Evolutionary conservation across 2,797 vertebrate species (phyloP).

Genomic region (Pterois miles): DNA sequence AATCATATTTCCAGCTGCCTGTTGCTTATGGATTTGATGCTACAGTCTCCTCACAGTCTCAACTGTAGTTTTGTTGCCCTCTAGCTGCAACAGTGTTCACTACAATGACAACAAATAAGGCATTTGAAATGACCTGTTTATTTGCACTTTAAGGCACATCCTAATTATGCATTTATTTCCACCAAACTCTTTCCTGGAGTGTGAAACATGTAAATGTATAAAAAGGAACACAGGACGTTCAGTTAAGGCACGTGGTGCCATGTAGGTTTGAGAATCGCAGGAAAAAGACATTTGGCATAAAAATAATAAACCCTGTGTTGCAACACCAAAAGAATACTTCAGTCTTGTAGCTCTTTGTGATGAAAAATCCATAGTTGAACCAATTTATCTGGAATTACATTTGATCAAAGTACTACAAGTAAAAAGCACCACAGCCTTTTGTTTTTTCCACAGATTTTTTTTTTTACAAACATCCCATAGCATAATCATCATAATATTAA

Average conservation of each 20-base stretch:
- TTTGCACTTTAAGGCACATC: slow-evolving; percentile 72
- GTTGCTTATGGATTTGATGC: not conserved
- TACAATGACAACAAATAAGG: not conserved
- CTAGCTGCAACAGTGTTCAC: slow-evolving; percentile 2
- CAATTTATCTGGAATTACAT: not conserved
- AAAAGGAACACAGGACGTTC: not conserved
- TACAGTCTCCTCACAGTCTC: not conserved
- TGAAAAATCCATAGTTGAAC: not conserved
- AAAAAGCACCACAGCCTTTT: slow-evolving; percentile 31
- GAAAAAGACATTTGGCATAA: not conserved
- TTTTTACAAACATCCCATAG: not conserved
- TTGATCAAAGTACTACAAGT: slow-evolving; percentile 1
- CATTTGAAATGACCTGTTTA: slow-evolving; percentile 32
- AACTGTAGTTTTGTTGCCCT: slow-evolving; percentile 45
- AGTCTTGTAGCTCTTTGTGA: not conserved
- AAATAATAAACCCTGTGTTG: slow-evolving; percentile 11
- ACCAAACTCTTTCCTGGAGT: not conserved
- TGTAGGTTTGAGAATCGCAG: not conserved
- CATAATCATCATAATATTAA: not conserved
- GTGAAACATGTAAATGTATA: not conserved
- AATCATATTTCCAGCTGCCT: not conserved
- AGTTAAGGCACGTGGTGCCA: slow-evolving; percentile 35
- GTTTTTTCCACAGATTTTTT: not conserved
- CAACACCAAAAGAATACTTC: not conserved
- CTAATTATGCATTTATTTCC: not conserved